Base-by-base conservation (phyloP, 2,888 invertebrate species). In the Leptothorax acervorum region DNA sequence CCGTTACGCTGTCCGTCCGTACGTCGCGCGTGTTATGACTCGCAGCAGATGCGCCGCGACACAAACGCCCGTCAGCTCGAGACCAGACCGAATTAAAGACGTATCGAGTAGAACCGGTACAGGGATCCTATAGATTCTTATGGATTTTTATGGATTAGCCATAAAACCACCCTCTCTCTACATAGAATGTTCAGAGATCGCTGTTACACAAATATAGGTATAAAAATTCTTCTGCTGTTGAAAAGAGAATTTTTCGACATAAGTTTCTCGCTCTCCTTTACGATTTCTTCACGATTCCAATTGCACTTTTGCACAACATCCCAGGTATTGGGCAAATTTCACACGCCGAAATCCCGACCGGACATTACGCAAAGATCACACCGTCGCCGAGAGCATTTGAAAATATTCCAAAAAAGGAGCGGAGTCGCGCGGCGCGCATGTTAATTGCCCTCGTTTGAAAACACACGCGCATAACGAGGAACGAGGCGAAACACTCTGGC, bases 1-100 rank as follows among this genome's bases (percentile, higher is more conserved):
- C 88, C 88, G 90, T 88, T 88, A 89, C 73, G 60, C 57, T 79
- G 83, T 79, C 76, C 82, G 87, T 79, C 85, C 85, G 51, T 71
- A 42, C 89, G 87, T 86, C 89, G 88, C 87, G 87, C 85, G 60
- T 73, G 71, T 89, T 73, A 45, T 31, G 60, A 73, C 79, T 71
- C 60, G 73, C 55, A 55, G 83, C 81, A 83, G 70, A 60, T 83
- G 60, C 51, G 70, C 45, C 48, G 31, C 60, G 60, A 71, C 71
- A 68, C 57, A 42, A 12, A 57, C 35, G 45, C 18, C 48, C 60
- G 79, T 79, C 79, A 79, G 60, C 60, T 39, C 70, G 79, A 70
- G 23, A 57, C 15, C 35, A 79, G 57, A 48, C 4, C 48, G 79
- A 71, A 71, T 60, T 60, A 60, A 81, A 60, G 71, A 79, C 23